phyloP scores from a whole-genome alignment of 2,888 invertebrate species.

The Eilema depressum region DNA sequence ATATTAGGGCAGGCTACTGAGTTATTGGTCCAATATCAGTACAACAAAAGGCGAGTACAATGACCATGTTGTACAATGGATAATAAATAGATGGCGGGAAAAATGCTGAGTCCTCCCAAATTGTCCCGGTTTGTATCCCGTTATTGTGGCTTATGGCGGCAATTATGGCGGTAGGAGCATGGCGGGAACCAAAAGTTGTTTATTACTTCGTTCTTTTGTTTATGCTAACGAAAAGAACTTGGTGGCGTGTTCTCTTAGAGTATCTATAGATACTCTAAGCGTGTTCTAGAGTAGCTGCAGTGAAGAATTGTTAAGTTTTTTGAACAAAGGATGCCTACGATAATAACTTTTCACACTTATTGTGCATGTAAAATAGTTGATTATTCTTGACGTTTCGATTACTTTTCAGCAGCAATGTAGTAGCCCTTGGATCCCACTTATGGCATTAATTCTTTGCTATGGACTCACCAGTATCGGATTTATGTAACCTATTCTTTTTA shows the following conservation, averaged over 20 bases:
- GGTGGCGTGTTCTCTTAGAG: too few relatives aligned
- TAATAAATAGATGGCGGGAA: conserved; percentile 64
- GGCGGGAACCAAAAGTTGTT: conserved; percentile 19
- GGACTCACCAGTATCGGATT: not conserved
- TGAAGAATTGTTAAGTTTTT: not conserved
- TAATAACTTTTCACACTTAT: not conserved
- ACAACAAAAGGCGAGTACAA: conserved; percentile 70
- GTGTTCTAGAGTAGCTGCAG: too few relatives aligned
- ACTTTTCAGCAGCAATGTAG: too few relatives aligned
- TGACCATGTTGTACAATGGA: conserved; percentile 64
- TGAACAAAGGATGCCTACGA: not conserved
- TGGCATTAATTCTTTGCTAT: not conserved
- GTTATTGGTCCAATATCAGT: conserved; percentile 78
- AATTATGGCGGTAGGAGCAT: conserved; percentile 27
- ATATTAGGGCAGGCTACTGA: conserved; percentile 66
- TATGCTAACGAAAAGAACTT: not conserved
- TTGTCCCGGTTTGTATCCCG: conserved; percentile 46
- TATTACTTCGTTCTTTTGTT: not conserved
- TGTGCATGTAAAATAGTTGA: not conserved
- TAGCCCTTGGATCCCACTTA: not conserved
- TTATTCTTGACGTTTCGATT: not conserved
- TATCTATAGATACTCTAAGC: too few relatives aligned
- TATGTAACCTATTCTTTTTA: not conserved
- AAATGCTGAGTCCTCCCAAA: conserved; percentile 45
- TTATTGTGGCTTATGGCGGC: conserved; percentile 41